A percentile compares a stretch with the other conserved stretches of the same genome.
Conservation (phyloP, 2,888 invertebrate species). For the Allolobophora icterica region DNA sequence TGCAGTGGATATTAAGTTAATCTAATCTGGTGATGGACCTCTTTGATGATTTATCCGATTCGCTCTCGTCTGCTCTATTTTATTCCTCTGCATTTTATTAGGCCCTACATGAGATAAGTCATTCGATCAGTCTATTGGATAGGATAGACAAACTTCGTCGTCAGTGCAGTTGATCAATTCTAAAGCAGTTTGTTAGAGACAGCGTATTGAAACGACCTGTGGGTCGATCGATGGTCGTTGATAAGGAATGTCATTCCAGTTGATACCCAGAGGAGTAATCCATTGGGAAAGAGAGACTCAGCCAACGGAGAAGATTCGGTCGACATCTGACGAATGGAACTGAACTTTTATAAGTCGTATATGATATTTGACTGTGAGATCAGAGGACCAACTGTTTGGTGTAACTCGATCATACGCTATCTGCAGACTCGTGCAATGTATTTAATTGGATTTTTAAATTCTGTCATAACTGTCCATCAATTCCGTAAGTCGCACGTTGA, state of each 20-base stretch:
- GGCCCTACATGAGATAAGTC: neutral
- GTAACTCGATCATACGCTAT: neutral
- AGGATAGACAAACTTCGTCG: neutral
- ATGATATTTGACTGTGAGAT: neutral
- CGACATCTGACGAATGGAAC: constrained; percentile 17
- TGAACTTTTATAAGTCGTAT: neutral
- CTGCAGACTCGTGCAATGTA: neutral
- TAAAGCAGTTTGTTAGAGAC: neutral
- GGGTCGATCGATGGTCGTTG: neutral
- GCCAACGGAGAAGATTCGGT: neutral
- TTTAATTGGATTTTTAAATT: neutral
- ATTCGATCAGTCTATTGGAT: neutral
- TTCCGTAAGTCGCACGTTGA: neutral
- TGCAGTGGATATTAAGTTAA: neutral
- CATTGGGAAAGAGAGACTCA: neutral
- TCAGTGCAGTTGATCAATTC: neutral
- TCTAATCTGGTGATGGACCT: neutral
- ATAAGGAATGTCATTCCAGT: neutral
- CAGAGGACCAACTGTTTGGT: neutral
- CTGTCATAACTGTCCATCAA: neutral
- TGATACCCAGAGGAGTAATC: neutral
- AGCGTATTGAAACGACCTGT: neutral
- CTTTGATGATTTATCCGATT: neutral
- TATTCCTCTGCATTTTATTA: neutral
- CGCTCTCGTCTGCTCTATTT: neutral